Evolutionary conservation across 2,888 invertebrate genomes (phyloP), one percentile per base, ranked within the genome.

Genomic region (Lasioglossum oenotherae): DNA sequence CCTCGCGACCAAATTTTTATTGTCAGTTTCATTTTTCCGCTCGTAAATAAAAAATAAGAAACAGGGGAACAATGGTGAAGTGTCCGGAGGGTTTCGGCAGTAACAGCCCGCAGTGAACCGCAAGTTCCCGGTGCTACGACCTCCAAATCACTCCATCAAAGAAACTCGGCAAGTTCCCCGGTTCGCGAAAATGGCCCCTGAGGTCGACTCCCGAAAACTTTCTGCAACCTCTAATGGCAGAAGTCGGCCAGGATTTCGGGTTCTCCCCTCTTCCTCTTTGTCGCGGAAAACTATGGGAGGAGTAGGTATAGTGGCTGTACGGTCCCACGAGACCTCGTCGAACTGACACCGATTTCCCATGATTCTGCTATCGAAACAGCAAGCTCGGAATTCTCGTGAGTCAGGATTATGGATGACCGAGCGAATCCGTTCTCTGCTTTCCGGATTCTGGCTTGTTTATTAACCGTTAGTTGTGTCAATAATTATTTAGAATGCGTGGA

Each of bases 121-220:
- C 19, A 23, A 35, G 35, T 67, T 67, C 35, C 35, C 67, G 19
- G 67, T 8, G 35, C 31, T 35, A 86, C 90, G 35, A 90, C 88
- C 60, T 75, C 80, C 82, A 78, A 83, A 87, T 78, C 74, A 49
- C 57, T 67, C n/a, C 41, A 41, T 71, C 71, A 71, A 35, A 35
- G 41, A 71, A 23, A 71, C 71, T 41, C 49, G 74, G 46, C 53
- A 53, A 23, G 49, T 77, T 64, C 35, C 19, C 67, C 72, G 74
- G 73, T 72, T 71, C n/a, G n/a, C 69, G 67, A 67, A 67, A 67
- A 67, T 35, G 67, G 67, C 67, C 67, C 67, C 67, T 35, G 67
- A 31, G 67, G 77, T 60, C 35, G 35, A 67, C 67, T 35, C 27
- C 53, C n/a, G 64, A 44, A 41, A 67, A 74, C 31, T 53, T 73